Base-by-base conservation (phyloP, 2,888 invertebrate species). In the Steinernema scapterisci region DNA sequence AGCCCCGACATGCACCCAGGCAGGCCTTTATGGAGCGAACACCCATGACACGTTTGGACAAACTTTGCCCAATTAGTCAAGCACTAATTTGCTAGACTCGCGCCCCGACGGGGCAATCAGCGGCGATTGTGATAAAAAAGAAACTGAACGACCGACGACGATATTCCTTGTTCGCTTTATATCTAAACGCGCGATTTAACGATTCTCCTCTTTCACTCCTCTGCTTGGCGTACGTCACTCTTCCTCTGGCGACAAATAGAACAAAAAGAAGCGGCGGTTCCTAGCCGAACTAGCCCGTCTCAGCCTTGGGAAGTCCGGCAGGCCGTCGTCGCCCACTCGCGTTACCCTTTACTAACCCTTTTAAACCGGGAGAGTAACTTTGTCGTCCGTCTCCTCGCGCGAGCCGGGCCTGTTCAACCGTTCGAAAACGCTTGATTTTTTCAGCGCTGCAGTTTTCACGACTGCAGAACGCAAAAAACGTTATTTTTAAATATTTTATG, bases 111-210 rank as follows among this genome's bases (percentile, higher is more conserved):
- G 31, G 63, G 25, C 63, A 63, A 63, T 63, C 63, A 63, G 63
- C 13, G 38, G 25, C 63, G 31, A 63, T 63, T 63, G 63, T 31
- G 16, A 13, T 31, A 19, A 27, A 63, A 63, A 63, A 63, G 6
- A 63, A 31, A 13, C 16, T 38, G 9, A 38, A 38, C 38, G 9
- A 27, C 63, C 7, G 63, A 52, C 25, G 31, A 38, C 27, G 63
- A 63, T 63, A 27, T 63, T 63, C 63, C 63, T 31, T 6, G 16
- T 63, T 19, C 16, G 63, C 63, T 27, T 25, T 31, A 16, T 63
- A 63, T 63, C 1, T 27, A 63, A 63, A 63, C 16, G 31, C 63
- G 63, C 38, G 63, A 63, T 63, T 63, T 63, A 63, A 63, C 63
- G 63, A 63, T 63, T 27, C 63, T 63, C 63, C 31, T 63, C 31